Conservation (phyloP, 1,140 invertebrate genomes). For the Ruditapes philippinarum region DNA sequence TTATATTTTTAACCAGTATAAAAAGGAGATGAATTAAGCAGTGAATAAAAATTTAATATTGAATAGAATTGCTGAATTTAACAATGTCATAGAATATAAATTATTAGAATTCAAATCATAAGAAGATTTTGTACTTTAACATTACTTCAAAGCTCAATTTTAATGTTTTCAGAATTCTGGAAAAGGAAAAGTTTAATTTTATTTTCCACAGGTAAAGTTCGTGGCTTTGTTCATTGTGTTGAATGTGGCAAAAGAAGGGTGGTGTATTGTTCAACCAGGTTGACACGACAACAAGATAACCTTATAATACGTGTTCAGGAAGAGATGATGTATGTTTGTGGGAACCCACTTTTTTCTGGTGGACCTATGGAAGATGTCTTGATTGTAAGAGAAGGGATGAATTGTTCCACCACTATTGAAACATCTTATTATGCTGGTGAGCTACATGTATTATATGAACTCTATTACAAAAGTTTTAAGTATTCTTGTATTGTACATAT, state of each 20-base stretch:
- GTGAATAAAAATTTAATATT: too few relatives aligned
- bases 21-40: too few relatives aligned
- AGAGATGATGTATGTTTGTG: not conserved
- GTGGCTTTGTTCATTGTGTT: not conserved
- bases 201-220: not conserved
- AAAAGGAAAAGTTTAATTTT: not conserved
- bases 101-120: too few relatives aligned
- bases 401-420: not conserved
- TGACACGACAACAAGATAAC: not conserved
- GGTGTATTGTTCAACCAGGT: not conserved
- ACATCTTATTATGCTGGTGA: not conserved
- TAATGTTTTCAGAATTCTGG: not conserved
- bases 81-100: too few relatives aligned
- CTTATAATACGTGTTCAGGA: not conserved
- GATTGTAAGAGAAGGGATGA: not conserved
- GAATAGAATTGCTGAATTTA: too few relatives aligned
- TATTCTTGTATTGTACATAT: not conserved
- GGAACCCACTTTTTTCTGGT: not conserved
- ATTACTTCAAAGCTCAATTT: not conserved
- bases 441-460: too few relatives aligned
- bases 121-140: too few relatives aligned
- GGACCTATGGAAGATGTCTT: not conserved
- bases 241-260: not conserved
- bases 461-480: too few relatives aligned
- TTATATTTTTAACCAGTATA: too few relatives aligned